Percentiles rank a stretch among this genome's conserved stretches.
These are phyloP conservation scores for Brenthis hecate DNA, from an alignment of 2,888 invertebrate genomes.

Conservation along the genomic window DNA sequence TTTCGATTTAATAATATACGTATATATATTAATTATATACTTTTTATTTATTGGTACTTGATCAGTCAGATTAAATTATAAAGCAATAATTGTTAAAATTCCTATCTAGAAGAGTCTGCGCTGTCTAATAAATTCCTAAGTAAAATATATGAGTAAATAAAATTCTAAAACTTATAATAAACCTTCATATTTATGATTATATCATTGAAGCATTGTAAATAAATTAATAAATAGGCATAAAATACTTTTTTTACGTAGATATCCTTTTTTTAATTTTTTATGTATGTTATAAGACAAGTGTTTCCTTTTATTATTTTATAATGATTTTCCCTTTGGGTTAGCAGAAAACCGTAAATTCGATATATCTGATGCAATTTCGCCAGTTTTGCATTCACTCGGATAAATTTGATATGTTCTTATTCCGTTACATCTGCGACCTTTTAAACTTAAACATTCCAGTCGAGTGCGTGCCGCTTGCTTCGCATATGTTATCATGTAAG, in stretches of 20 bases:
- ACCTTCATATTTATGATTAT: no score
- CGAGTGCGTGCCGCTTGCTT: conserved; percentile 24
- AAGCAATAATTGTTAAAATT: no score
- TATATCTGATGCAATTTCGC: conserved; percentile 34
- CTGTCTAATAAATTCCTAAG: no score
- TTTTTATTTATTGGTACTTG: neutral
- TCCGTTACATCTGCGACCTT: conserved; percentile 35
- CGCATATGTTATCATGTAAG: conserved; percentile 28
- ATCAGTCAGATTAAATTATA: no score
- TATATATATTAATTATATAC: neutral
- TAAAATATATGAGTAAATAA: no score
- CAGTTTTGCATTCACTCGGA: conserved; percentile 27
- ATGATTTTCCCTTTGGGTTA: conserved; percentile 10
- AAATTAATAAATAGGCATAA: no score
- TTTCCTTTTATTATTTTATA: neutral
- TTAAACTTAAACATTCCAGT: conserved; percentile 33
- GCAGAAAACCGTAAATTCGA: conserved; percentile 26
- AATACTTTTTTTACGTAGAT: no score
- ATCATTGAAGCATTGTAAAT: no score
- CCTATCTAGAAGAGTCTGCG: no score
- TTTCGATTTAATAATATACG: neutral
- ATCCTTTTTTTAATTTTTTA: no score
- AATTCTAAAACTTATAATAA: no score
- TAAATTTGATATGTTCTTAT: conserved; percentile 36
- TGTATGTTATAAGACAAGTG: no score